Conservation (phyloP, 2,797 vertebrate species). For the Graptemys geographica region DNA sequence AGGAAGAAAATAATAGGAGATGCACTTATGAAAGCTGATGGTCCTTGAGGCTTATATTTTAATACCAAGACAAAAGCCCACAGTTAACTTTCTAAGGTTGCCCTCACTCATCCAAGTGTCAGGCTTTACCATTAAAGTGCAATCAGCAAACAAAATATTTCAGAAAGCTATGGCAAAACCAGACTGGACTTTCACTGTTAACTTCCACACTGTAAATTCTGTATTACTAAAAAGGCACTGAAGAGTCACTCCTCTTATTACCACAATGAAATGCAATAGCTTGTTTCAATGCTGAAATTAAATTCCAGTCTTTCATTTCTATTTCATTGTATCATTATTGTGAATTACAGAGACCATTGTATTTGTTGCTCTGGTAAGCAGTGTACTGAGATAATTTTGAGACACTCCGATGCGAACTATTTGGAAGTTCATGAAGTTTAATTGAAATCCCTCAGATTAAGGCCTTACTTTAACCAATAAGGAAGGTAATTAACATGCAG, state of each 20-base stretch:
- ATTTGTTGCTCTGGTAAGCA: neutral
- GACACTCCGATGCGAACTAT: fast-evolving
- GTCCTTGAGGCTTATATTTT: fast-evolving
- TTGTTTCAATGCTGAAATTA: neutral
- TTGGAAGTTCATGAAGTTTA: neutral
- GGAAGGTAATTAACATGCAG: neutral
- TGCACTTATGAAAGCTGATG: neutral
- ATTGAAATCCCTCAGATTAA: neutral
- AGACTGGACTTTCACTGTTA: neutral
- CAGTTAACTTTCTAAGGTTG: fast-evolving
- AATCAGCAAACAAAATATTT: neutral
- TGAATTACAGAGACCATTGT: neutral
- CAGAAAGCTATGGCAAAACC: neutral
- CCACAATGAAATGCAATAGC: neutral
- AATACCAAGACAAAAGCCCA: neutral
- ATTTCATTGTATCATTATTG: neutral
- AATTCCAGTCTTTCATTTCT: neutral
- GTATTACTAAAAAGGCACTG: neutral
- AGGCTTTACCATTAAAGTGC: neutral
- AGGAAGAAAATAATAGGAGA: neutral
- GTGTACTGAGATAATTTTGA: neutral
- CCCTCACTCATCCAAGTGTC: fast-evolving
- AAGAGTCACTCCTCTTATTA: neutral
- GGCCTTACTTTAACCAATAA: neutral
- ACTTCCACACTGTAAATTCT: neutral